Base-by-base conservation (phyloP, 2,888 invertebrate species). In the Megastigmus dorsalis region DNA sequence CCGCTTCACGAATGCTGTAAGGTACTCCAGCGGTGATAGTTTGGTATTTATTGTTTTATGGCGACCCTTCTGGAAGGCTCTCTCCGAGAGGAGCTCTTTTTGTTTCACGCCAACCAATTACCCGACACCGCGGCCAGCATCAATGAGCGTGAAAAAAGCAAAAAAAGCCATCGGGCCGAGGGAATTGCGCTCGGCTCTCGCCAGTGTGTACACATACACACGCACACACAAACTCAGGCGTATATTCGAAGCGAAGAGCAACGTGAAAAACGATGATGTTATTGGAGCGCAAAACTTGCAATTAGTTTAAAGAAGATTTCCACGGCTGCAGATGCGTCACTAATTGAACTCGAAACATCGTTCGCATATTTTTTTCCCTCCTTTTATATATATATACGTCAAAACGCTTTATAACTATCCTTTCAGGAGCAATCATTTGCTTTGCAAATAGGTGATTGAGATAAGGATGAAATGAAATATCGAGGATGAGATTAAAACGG, bases 11-110 rank as follows among this genome's bases (percentile, higher is more conserved):
- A 54, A 50, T 36, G 33, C 20, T 52, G 59, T 15, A 59, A 55
- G 76, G 55, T 63, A 74, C 43, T 55, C 15, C 26, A 33, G 57
- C 41, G n/a, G n/a, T n/a, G 73, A 75, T 79, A 72, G 75, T 74
- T 74, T 55, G 78, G 77, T 79, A 79, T 79, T 79, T 79, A 79
- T 79, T 79, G 76, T 75, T 79, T 79, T 79, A 79, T 75, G 73
- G 77, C 67, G 74, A 71, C 75, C 72, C 75, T 77, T 67, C 50
- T 76, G 65, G 33, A 69, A 55, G 62, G 48, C 67, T 68, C 18
- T n/a, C n/a, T n/a, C n/a, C n/a, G n/a, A n/a, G n/a, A n/a, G n/a
- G 38, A 45, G 28, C 62, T 75, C 66, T 76, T 74, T 78, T 74
- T 77, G 71, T 77, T 74, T 41, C 52, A 13, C 65, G 57, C 75